Base-by-base conservation (phyloP, 2,797 vertebrate species). In the Petrocephalus sullivani region DNA sequence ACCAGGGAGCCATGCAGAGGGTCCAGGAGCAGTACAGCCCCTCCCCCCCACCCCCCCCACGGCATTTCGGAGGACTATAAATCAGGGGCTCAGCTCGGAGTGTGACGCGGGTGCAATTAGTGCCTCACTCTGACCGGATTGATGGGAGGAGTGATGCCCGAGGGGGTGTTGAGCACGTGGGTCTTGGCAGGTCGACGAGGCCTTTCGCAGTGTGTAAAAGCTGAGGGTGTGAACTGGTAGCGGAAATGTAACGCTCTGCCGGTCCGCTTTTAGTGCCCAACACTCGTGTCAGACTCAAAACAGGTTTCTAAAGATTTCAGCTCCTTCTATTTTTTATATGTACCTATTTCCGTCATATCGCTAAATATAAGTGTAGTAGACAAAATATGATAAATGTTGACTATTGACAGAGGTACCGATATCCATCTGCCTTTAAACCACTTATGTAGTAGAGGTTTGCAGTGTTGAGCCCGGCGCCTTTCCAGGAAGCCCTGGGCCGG, bases 71-170 rank as follows among this genome's bases (percentile, higher is more conserved):
- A 85, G 60, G 81, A 37, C 10, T 71, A 64, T 88, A 88, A 88
- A 88, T 88, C 84, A 28, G 64, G n/a, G 28, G 51, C 61, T 85
- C 41, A 75, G 37, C 37, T 78, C 19, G 61, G 64, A 86, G 61
- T 21, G 19, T 23, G 16, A 61, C 49, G 8, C 88, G 19, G 58
- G 60, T 28, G 64, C 61, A 86, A 86, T 88, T 88, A 86, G 12
- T 86, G 49, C 12, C 61, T 49, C 23, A 37, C 33, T 58, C 84
- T 56, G 88, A 71, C 60, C 75, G 53, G 83, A 86, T 57, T 56
- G 61, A 60, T 46, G 84, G 2, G 51, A 64, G 46, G 61, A 37
- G 23, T 4, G 4, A 21, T 16, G 41, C 84, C 60, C 14, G 2
- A 19, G 41, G 88, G 53, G 57, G 53, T 49, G 60, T 84, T 28